Evolutionary conservation across 2,113 vertebrate species (phyloP).

Genomic region (Hucho hucho): DNA sequence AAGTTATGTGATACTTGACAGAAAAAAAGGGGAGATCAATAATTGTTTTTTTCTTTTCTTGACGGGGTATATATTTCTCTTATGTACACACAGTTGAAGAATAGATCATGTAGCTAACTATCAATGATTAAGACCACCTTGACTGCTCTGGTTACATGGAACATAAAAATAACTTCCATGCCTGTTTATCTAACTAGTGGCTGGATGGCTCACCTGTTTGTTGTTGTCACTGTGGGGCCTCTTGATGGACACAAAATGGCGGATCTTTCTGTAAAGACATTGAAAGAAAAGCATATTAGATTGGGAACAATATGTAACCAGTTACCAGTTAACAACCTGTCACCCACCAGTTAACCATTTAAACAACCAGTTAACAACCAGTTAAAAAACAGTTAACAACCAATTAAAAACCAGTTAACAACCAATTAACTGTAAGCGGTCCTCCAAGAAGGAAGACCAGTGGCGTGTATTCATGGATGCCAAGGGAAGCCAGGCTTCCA

Average conservation of each 20-base stretch:
- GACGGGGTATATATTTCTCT: neutral
- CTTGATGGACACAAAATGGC: conserved; percentile 95
- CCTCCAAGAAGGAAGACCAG: too few species aligned
- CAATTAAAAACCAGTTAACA: too few species aligned
- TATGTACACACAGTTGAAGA: neutral
- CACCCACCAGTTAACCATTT: too few species aligned
- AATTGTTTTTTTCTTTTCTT: too few species aligned
- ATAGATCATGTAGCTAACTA: neutral
- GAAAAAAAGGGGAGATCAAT: neutral
- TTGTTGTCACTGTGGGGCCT: conserved; percentile 87
- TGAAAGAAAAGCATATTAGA: neutral
- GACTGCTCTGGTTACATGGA: too few species aligned
- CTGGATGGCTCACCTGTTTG: conserved; percentile 81
- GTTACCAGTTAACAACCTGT: too few species aligned
- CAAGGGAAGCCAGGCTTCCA: too few species aligned
- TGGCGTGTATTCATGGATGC: too few species aligned
- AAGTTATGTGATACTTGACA: conserved; percentile 13
- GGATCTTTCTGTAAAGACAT: conserved; percentile 85
- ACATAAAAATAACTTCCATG: neutral
- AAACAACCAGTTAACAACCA: too few species aligned
- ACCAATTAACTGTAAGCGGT: too few species aligned
- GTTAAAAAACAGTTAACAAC: too few species aligned
- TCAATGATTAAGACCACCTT: neutral
- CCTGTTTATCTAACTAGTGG: neutral
- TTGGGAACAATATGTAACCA: neutral